Evolutionary conservation across 2,888 invertebrate species (phyloP).

Genomic region (Aproaerema taeniolella): DNA sequence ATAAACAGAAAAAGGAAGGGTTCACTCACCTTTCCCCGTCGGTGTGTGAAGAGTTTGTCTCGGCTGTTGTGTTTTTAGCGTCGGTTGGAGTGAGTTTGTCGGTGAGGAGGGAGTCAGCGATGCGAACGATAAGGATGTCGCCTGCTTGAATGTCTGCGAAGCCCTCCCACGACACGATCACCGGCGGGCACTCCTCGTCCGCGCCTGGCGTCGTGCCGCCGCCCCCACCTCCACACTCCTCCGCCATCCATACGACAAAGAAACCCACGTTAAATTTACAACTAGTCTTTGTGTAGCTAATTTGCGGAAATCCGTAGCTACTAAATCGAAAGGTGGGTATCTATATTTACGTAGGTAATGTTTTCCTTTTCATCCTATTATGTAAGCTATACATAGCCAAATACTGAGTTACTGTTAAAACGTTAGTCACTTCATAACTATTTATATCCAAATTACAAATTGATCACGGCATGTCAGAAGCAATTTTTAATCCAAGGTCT

Average conservation of each 20-base stretch:
- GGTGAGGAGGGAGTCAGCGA: constrained; percentile 79
- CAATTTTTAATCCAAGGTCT: too few relatives aligned
- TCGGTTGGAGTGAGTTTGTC: constrained; percentile 41
- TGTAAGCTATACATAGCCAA: too few relatives aligned
- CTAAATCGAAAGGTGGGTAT: too few relatives aligned
- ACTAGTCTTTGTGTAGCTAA: constrained; percentile 33
- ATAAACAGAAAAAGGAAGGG: too few relatives aligned
- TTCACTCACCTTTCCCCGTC: constrained; percentile 53
- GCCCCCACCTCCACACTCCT: constrained; percentile 50
- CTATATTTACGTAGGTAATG: too few relatives aligned
- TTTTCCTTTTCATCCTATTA: too few relatives aligned
- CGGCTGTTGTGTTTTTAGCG: constrained; percentile 40
- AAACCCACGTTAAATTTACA: constrained; percentile 43
- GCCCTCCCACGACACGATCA: constrained; percentile 81
- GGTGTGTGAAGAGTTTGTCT: constrained; percentile 38
- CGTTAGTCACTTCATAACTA: too few relatives aligned
- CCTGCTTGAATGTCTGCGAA: constrained; percentile 83
- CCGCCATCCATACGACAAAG: constrained; percentile 56
- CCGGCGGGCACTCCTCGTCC: constrained; percentile 74
- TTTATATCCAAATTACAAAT: too few relatives aligned
- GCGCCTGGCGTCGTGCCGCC: constrained; percentile 26
- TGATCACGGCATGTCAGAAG: too few relatives aligned
- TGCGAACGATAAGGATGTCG: constrained; percentile 83
- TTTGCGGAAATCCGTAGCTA: too few relatives aligned
- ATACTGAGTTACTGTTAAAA: too few relatives aligned